A percentile compares a stretch with the other conserved stretches of the same genome.
Evolutionary conservation across 2,113 vertebrate species (phyloP).

Genomic region (Deroptyus accipitrinus): DNA sequence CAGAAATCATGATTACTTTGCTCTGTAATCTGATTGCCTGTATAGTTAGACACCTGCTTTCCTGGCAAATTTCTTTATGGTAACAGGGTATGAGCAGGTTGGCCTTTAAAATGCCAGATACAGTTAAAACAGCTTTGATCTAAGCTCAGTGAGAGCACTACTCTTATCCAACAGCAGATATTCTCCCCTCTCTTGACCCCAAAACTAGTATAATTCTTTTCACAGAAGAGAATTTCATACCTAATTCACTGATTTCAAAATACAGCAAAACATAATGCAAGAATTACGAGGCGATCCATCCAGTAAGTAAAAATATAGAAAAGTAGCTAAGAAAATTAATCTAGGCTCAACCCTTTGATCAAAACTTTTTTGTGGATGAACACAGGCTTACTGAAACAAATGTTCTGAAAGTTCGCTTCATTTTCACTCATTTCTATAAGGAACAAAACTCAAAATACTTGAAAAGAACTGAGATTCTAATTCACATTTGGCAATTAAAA

Average conservation of each 20-base stretch:
- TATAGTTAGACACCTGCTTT: conserved; percentile 72
- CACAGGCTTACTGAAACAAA: neutral
- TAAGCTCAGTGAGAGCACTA: neutral
- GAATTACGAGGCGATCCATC: neutral
- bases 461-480: neutral
- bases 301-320: neutral
- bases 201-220: neutral
- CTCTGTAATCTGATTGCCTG: conserved; percentile 60
- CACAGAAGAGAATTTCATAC: neutral
- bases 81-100: conserved; percentile 46
- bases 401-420: neutral
- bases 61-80: conserved; percentile 67
- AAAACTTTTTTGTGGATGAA: neutral
- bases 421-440: neutral
- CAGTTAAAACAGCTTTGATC: neutral
- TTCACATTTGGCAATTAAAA: neutral
- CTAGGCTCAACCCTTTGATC: neutral
- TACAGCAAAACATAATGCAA: neutral
- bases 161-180: neutral
- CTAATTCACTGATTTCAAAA: neutral
- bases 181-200: neutral
- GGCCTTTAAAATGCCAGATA: conserved; percentile 55
- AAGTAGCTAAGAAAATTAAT: neutral
- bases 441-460: neutral
- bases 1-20: conserved; percentile 58